Base-by-base conservation (phyloP, 2,113 vertebrate species). In the Neotoma lepida region DNA sequence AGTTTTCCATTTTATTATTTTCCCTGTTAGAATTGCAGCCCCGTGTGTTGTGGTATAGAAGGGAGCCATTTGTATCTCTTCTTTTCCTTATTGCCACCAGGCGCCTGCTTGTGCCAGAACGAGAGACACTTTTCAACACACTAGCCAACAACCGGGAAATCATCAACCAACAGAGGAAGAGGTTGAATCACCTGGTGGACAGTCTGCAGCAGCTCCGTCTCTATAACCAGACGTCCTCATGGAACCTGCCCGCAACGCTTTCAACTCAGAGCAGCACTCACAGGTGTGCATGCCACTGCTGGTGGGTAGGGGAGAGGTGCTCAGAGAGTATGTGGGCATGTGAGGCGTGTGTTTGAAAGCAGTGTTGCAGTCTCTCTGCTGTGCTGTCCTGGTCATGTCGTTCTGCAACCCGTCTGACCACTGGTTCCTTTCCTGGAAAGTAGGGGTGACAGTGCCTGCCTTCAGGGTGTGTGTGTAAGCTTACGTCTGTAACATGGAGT, bases 91-190 rank as follows among this genome's bases (percentile, higher is more conserved):
- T 5, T 86, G 28, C 94, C 81, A 90, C 28, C 77, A 99, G 99
- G 98, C 99, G 99, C 96, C 97, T 99, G 97, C 94, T 99, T 2
- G 98, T 99, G 49, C 99, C 99, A 0, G 99, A 99, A 85, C 97
- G 99, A 26, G 99, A 99, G 96, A 98, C 99, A 14, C 97, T 99
- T 80, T 99, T 99, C 96, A 99, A 98, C 39, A 99, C 99, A 4
- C 98, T 99, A 80, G 98, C 99, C 86, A 99, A 99, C 93, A 99
- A 99, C 96, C 97, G 98, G 64, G 99, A 99, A 82, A 99, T 99
- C 96, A 99, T 99, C 97, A 99, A 98, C 97, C 99, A 99, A 94
- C 99, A 99, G 98, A 99, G 99, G 97, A 99, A 99, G 97, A 98
- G 98, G 51, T 94, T 99, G 77, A 99, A 99, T 17, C 98, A 98